phyloP scores from a whole-genome alignment of 2,797 vertebrate genomes.

The Microctenopoma lineatum region DNA sequence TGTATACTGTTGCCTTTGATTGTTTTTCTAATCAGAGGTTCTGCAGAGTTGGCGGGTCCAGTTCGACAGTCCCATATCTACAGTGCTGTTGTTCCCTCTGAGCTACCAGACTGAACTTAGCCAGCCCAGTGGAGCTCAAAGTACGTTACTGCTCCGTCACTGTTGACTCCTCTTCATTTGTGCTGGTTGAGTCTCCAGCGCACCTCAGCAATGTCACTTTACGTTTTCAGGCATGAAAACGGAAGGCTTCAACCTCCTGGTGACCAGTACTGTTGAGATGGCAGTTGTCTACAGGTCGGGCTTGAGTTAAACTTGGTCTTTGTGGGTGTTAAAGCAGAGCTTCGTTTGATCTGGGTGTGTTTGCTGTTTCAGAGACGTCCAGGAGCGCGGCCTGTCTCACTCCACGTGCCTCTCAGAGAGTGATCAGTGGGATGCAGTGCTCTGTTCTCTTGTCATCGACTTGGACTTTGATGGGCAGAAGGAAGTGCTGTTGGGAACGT shows the following conservation, averaged over 20 bases:
- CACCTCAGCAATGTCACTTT: constrained; percentile 13
- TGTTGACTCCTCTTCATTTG: background rate
- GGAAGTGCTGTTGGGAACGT: constrained; percentile 91
- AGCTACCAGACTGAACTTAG: constrained; percentile 44
- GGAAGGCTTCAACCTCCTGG: constrained; percentile 85
- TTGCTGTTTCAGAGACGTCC: constrained; percentile 83
- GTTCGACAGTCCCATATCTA: constrained; percentile 91
- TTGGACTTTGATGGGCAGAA: constrained; percentile 88
- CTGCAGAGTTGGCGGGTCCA: constrained; percentile 89
- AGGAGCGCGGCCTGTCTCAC: constrained; percentile 80
- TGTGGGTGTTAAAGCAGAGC: background rate
- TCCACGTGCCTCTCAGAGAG: constrained; percentile 85
- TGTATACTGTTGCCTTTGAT: background rate
- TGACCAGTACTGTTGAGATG: constrained; percentile 89
- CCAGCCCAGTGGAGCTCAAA: constrained; percentile 12
- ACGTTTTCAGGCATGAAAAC: constrained; percentile 52
- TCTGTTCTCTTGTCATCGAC: constrained; percentile 89
- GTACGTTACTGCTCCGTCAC: constrained; percentile 39
- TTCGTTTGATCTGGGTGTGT: constrained; percentile 11
- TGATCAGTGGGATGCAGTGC: constrained; percentile 89
- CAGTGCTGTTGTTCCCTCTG: constrained; percentile 86
- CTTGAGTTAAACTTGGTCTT: background rate
- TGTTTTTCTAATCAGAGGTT: constrained; percentile 78
- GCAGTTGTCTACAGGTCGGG: constrained; percentile 90
- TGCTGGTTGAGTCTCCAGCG: background rate